A percentile compares a stretch with the other conserved stretches of the same genome.
Evolutionary conservation across 2,797 vertebrate genomes (phyloP).

Genomic region (Phaenicophaeus curvirostris): DNA sequence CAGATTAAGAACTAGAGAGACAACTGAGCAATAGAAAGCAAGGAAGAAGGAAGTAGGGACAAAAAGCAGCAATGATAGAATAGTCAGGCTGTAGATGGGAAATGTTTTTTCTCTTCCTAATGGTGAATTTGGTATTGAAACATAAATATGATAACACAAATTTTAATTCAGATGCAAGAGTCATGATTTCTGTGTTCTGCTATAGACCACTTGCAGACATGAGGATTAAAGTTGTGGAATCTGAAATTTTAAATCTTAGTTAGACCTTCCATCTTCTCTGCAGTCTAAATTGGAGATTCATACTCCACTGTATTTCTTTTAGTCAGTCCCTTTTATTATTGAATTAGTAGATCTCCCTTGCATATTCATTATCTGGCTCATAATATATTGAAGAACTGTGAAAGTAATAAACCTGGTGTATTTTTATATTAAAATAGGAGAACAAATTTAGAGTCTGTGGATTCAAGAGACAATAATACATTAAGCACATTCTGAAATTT

Average conservation of each 20-base stretch:
- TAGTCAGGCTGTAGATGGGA: background rate
- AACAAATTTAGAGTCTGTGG: background rate
- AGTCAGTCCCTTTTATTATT: background rate
- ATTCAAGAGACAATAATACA: background rate
- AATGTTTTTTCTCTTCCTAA: background rate
- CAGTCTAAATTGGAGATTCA: background rate
- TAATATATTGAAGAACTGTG: background rate
- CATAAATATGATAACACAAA: background rate
- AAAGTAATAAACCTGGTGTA: background rate
- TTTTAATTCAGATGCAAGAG: background rate
- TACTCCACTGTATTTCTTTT: background rate
- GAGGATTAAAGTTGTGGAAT: background rate
- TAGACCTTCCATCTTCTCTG: background rate
- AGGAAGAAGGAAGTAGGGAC: background rate
- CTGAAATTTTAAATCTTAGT: background rate
- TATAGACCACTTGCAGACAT: too few relatives aligned
- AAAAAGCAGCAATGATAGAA: background rate
- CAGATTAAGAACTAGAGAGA: background rate
- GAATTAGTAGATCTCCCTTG: background rate
- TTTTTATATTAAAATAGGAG: background rate
- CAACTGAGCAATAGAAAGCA: background rate
- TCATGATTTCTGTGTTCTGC: background rate
- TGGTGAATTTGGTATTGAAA: background rate
- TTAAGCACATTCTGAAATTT: background rate
- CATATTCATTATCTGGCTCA: background rate